Percentiles rank a stretch among this genome's conserved stretches.
Evolutionary conservation across 1,140 invertebrate species (phyloP).

Genomic region (Holcopasites calliopsidis): DNA sequence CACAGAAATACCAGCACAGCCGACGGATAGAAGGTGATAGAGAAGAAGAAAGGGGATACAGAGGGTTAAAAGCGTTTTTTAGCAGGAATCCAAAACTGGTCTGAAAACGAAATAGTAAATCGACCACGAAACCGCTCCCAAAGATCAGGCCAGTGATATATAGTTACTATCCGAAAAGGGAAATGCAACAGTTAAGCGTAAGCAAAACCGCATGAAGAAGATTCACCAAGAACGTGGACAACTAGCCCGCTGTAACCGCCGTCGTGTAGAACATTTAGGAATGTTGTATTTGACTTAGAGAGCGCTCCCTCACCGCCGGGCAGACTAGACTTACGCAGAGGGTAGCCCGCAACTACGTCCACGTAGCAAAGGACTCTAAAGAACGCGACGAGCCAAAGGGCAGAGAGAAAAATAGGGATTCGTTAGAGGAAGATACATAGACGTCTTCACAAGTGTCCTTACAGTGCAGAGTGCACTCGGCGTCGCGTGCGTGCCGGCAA

Average conservation of each 20-base stretch:
- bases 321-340: neutral
- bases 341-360: neutral
- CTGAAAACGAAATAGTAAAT: neutral
- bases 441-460: constrained; percentile 52
- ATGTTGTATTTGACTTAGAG: constrained; percentile 39
- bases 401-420: constrained; percentile 1
- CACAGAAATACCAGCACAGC: neutral
- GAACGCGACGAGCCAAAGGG: neutral
- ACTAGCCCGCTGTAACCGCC: neutral
- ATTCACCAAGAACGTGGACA: neutral
- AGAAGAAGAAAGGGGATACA: neutral
- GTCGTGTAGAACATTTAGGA: constrained; percentile 8
- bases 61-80: neutral
- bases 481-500: neutral
- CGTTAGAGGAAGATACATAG: constrained; percentile 12
- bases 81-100: neutral
- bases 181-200: constrained; percentile 32
- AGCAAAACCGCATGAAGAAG: neutral
- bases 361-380: neutral
- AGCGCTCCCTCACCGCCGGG: neutral
- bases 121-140: constrained; percentile 27
- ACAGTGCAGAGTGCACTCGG: constrained; percentile 6
- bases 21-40: neutral
- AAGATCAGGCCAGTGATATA: constrained; percentile 52
- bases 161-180: constrained; percentile 10